Evolutionary conservation across 2,797 vertebrate species (phyloP), one percentile per base, ranked within the genome.

Genomic region (Danio albolineatus): DNA sequence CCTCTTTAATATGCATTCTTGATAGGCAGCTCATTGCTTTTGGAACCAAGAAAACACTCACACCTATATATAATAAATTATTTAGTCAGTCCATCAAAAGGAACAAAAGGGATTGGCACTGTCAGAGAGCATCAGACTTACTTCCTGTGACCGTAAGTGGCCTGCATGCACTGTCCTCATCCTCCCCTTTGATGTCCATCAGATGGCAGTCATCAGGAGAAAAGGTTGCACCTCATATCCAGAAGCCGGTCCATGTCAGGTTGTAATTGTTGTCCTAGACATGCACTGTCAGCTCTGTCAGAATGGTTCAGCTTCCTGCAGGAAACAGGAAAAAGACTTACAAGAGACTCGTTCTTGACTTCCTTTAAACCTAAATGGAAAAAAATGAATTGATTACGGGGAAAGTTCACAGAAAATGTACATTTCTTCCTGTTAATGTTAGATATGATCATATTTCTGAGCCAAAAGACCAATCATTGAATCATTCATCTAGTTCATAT

Each of bases 191-290:
- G 79, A 84, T 49, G 74, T 75, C 70, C 80, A 80, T 46, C 79
- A 73, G 70, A 78, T 75, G 65, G 77, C 76, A 79, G 14, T 65
- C 65, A 80, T 51, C 72, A 71, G 78, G 43, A 82, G 80, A 84
- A 87, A 88, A 73, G 81, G 81, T 82, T 82, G 49, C 75, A 73
- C 67, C 81, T 82, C 64, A 53, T 80, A 72, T 76, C 77, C 71
- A 80, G 79, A 84, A 85, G 80, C 82, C 80, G 65, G 72, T 84
- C 80, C 54, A 65, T 85, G 84, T 87, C 85, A 86, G 74, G 61
- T 61, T 80, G 69, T 86, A 85, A 87, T 78, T 83, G 81, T 85
- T 76, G 80, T 82, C 77, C 82, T 72, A 76, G 83, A 86, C 85
- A 82, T 59, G 64, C 49, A 84, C 85, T 77, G 81, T 75, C 81